Base-by-base conservation (phyloP, 1,140 invertebrate species). In the Palaemon carinicauda region DNA sequence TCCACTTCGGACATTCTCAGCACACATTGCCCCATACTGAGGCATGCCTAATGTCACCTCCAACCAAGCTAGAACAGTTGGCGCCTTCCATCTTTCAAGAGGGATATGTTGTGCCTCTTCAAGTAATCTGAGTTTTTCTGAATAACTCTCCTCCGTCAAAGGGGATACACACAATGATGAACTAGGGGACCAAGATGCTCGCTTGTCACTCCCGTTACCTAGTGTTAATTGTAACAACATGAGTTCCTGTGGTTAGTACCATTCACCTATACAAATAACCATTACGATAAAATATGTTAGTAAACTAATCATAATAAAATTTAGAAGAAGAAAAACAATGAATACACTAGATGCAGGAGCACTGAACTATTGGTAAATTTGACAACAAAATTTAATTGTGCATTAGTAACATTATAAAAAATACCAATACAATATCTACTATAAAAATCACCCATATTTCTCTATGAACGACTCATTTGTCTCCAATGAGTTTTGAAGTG, bases 11-110 rank as follows among this genome's bases (percentile, higher is more conserved):
- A 98, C 95, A 91, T 98, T 98, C 91, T 97, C 96, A 24, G 96
- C 95, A 91, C 97, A 97, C 80, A 95, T 93, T 15, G 95, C 94
- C 1, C 96, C 96, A 90, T 98, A 98, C 90, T 97, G 96, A 0
- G 97, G 96, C 97, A 98, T 98, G 24, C 96, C 97, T 4, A 98
- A 93, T 0, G 96, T 96, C 24, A 98, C 94, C 92, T 98, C 97
- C 53, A 98, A 92, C 97, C 97, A 98, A 0, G 97, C 96, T 17
- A 98, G 93, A 54, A 98, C 97, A 65, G 97, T 97, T 0, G 96
- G 95, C 24, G 97, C 97, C 88, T 96, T 94, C 97, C 97, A 98
- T 90, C 96, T 93, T 88, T 97, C 95, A 93, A 98, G 96, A n/a
- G 96, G 96, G 85, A 97, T 93, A 1, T 95, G 95, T 2, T 95